Base-by-base conservation (phyloP, 2,797 vertebrate genomes). In the Sciurus vulgaris region DNA sequence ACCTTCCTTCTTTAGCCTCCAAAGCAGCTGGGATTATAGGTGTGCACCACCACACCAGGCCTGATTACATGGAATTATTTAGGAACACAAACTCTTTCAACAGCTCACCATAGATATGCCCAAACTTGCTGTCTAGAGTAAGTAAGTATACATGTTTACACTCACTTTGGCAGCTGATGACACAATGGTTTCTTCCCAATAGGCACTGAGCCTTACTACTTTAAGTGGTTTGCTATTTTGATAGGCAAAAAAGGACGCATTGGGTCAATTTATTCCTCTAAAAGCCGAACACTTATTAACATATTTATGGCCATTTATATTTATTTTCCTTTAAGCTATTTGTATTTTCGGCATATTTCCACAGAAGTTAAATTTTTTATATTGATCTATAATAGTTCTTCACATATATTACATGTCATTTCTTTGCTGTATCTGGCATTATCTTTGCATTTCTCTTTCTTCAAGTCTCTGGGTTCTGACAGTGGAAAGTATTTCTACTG, bases 21-120 rank as follows among this genome's bases (percentile, higher is more conserved):
- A 56, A 18, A 56, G 54, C 18, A 2, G 18, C 54, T 20, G 54
- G 18, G 18, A 56, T 56, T 56, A 56, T 18, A 56, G 54, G 18
- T 56, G 18, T 56, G 54, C 20, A 18, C 17, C 54, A 20, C 18
- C 54, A 20, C 17, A 56, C 18, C 54, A 56, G 54, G 54, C 18
- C 54, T 20, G 18, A 90, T 70, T 87, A 78, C 77, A 72, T 91
- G 84, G 38, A 88, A 65, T 90, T 89, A 28, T 18, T 81, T 83
- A 49, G 79, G 38, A 91, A 93, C 26, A 77, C 9, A 90, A 77
- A 54, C 7, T 61, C 14, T 74, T 86, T 86, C 51, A 74, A 74
- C 30, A 91, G 11, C 4, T 33, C 2, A 85, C 12, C 5, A 73
- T 9, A 81, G n/a, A 33, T 91, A 83, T 77, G 54, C 70, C 26